Evolutionary conservation across 2,888 invertebrate genomes (phyloP).

Genomic region (Dione vanillae): DNA sequence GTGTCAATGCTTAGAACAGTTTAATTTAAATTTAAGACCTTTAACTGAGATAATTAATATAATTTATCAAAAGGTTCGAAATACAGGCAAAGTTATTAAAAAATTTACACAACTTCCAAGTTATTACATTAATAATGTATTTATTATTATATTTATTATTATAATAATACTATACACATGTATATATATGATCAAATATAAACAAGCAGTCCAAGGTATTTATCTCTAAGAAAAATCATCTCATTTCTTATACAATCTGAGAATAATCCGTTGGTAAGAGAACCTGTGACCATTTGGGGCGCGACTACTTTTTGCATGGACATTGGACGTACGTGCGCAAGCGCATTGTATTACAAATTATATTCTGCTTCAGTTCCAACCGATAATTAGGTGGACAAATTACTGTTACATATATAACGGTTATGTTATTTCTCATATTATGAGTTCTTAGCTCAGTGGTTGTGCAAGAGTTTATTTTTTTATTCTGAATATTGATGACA

Average conservation of each 20-base stretch:
- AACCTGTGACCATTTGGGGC: constrained; percentile 58
- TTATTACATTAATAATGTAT: no score
- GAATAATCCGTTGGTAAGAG: constrained; percentile 43
- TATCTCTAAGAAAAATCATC: constrained; percentile 22
- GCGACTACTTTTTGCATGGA: constrained; percentile 64
- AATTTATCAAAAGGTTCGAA: no score
- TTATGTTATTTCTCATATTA: neutral
- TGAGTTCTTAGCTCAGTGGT: neutral
- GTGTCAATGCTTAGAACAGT: no score
- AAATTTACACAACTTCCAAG: no score
- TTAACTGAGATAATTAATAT: no score
- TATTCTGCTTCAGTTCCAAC: constrained; percentile 55
- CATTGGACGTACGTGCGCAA: constrained; percentile 41
- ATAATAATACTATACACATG: no score
- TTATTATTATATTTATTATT: no score
- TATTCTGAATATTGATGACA: neutral
- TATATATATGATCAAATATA: neutral
- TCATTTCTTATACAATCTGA: constrained; percentile 33
- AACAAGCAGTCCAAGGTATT: constrained; percentile 4
- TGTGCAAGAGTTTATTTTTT: neutral
- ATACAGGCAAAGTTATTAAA: no score
- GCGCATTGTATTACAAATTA: constrained; percentile 80
- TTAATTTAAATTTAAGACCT: no score
- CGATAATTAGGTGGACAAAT: constrained; percentile 50
- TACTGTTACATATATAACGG: constrained; percentile 22